Percentiles rank a stretch among this genome's conserved stretches.
Evolutionary conservation across 2,888 invertebrate genomes (phyloP).

Genomic region (Nowickia ferox): DNA sequence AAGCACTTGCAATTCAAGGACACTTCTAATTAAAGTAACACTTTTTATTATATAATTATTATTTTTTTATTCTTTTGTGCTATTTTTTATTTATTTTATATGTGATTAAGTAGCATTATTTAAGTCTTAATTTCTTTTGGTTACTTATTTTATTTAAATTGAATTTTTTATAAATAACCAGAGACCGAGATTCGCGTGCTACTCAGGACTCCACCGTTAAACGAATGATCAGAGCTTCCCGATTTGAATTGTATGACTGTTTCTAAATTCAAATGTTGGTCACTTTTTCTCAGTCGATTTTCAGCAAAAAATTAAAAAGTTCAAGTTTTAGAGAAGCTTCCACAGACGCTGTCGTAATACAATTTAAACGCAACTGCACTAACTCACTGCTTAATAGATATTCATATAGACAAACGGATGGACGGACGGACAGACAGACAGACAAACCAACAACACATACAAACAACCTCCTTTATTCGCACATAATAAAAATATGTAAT

Average conservation of each 20-base stretch:
- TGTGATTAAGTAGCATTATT: conserved; percentile 55
- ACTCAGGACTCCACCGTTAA: conserved; percentile 74
- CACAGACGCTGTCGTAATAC: conserved; percentile 17
- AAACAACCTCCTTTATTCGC: conserved; percentile 36
- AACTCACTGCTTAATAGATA: neutral
- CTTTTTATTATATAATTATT: too few relatives aligned
- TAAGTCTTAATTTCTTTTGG: conserved; percentile 35
- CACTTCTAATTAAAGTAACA: too few relatives aligned
- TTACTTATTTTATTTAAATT: conserved; percentile 27
- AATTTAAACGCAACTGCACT: conserved; percentile 55
- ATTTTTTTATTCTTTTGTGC: neutral
- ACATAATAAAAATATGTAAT: conserved; percentile 61
- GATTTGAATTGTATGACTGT: conserved; percentile 63
- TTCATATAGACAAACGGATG: neutral
- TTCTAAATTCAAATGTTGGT: conserved; percentile 62
- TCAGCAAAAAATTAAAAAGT: conserved; percentile 10
- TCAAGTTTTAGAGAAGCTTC: conserved; percentile 61
- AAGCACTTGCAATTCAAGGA: neutral
- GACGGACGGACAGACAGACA: conserved; percentile 12
- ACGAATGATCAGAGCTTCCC: conserved; percentile 74
- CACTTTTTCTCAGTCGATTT: conserved; percentile 57
- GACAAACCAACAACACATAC: conserved; percentile 1
- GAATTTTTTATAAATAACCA: conserved; percentile 21
- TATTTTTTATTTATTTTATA: neutral
- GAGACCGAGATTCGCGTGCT: conserved; percentile 73